Conservation (phyloP, 2,797 vertebrate species). For the Mareca strepera region DNA sequence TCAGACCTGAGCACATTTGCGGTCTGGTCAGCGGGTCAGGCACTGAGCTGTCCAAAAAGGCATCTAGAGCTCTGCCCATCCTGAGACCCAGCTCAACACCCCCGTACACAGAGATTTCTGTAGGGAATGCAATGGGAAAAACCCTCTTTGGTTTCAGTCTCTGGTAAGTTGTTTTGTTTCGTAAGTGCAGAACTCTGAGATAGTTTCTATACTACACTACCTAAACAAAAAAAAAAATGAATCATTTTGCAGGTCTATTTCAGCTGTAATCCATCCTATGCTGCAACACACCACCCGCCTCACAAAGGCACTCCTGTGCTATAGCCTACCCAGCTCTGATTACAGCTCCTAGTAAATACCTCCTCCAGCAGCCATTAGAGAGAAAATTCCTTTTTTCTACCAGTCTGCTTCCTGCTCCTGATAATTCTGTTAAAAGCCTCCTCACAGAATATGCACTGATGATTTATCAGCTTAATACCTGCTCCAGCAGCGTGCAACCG, state of each 20-base stretch:
- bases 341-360: background rate
- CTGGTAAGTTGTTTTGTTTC: background rate
- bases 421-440: background rate
- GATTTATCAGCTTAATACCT: background rate
- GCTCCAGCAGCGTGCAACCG: background rate
- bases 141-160: background rate
- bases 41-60: background rate
- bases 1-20: background rate
- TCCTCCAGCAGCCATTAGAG: background rate
- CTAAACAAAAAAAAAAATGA: background rate
- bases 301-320: background rate
- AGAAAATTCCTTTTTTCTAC: background rate
- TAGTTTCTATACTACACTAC: background rate
- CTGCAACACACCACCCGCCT: background rate
- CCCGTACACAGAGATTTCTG: accelerated
- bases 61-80: background rate
- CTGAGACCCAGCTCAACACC: background rate
- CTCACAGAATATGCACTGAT: background rate
- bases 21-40: background rate
- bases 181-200: background rate
- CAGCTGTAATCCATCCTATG: background rate
- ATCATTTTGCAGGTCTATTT: background rate
- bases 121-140: background rate
- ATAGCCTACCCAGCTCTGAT: background rate
- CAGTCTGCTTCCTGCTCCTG: background rate